A percentile compares a stretch with the other conserved stretches of the same genome.
Conservation (phyloP, 2,797 vertebrate species). For the Gambusia yucatana region DNA sequence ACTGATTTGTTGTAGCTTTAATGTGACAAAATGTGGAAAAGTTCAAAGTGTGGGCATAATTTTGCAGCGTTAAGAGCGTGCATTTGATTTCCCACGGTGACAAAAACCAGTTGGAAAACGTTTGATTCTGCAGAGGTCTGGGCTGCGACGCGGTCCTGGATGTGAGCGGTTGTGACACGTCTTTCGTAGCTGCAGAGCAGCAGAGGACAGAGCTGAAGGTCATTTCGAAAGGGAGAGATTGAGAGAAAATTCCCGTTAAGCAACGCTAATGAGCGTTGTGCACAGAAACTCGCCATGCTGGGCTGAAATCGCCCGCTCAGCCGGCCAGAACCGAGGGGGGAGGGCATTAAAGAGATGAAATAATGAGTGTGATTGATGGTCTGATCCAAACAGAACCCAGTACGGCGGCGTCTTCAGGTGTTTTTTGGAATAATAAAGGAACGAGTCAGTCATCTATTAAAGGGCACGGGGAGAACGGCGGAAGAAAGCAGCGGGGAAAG, state of each 20-base stretch:
- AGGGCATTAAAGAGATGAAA: constrained; percentile 53
- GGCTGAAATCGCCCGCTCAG: constrained; percentile 54
- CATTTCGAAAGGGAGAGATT: constrained; percentile 53
- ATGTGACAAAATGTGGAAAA: constrained; percentile 6
- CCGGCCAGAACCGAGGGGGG: constrained; percentile 36
- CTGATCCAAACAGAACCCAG: constrained; percentile 34
- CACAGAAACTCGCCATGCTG: constrained; percentile 49
- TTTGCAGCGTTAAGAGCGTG: background rate
- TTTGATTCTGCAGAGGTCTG: background rate
- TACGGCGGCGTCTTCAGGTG: constrained; percentile 42
- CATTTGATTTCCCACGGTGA: background rate
- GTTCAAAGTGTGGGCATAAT: background rate
- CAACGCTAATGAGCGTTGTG: constrained; percentile 64
- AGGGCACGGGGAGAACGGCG: constrained; percentile 20
- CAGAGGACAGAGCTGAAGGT: constrained; percentile 59
- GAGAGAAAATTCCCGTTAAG: constrained; percentile 54
- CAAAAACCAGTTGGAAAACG: background rate
- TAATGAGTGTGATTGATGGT: constrained; percentile 59
- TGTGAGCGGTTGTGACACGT: constrained; percentile 41
- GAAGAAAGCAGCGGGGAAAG: background rate
- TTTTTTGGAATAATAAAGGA: constrained; percentile 58
- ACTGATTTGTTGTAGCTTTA: background rate
- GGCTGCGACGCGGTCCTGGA: background rate
- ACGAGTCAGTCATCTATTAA: constrained; percentile 48
- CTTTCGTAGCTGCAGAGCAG: constrained; percentile 18